These are phyloP conservation scores for Pheosia tremula DNA, from an alignment of 2,888 invertebrate species.

Conservation along the genomic window DNA sequence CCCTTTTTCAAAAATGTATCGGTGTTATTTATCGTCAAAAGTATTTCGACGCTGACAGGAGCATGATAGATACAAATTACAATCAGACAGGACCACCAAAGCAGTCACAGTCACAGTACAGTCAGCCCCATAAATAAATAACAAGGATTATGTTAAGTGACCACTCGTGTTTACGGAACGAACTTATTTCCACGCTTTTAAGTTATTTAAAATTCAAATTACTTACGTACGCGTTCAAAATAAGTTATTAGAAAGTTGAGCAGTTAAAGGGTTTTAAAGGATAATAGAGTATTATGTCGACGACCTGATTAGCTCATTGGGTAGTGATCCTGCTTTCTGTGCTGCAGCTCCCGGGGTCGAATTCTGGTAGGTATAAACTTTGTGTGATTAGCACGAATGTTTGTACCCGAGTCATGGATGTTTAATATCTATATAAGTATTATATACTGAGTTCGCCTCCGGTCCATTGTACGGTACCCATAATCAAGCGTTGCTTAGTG, in stretches of 20 bases:
- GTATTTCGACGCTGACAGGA: neutral
- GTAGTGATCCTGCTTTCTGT: too few relatives aligned
- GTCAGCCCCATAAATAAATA: conserved; percentile 7
- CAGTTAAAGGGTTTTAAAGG: neutral
- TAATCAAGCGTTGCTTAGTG: too few relatives aligned
- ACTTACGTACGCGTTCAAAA: neutral
- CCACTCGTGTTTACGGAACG: neutral
- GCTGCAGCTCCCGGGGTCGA: too few relatives aligned
- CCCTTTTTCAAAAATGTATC: neutral
- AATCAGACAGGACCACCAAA: conserved; percentile 30
- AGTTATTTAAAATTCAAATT: conserved; percentile 1
- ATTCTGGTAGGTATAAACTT: too few relatives aligned
- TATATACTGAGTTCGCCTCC: too few relatives aligned
- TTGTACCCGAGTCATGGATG: too few relatives aligned
- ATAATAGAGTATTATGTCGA: neutral
- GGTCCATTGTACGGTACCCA: too few relatives aligned
- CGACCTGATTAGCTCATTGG: too few relatives aligned
- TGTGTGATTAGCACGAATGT: too few relatives aligned
- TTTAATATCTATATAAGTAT: too few relatives aligned
- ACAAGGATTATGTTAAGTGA: conserved; percentile 11
- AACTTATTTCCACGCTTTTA: neutral
- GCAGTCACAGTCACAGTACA: conserved; percentile 14
- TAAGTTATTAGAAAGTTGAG: neutral
- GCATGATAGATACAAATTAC: conserved; percentile 2
- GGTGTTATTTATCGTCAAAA: neutral